Percentiles rank a stretch among this genome's conserved stretches.
phyloP scores from a whole-genome alignment of 2,888 invertebrate genomes.

The Amorpha juglandis region DNA sequence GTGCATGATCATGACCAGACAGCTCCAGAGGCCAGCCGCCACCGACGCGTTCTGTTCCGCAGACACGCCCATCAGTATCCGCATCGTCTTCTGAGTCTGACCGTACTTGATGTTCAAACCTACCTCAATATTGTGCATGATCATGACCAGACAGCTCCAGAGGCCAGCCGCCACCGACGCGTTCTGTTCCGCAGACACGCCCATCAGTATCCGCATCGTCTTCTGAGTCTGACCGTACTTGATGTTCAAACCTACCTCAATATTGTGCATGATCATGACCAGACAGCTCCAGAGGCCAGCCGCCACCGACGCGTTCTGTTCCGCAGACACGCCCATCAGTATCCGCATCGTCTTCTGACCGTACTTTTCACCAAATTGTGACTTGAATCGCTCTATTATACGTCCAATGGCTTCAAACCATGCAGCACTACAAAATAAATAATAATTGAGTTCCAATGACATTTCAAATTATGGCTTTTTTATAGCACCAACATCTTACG shows the following conservation, averaged over 20 bases:
- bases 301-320: constrained; percentile 52
- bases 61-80: too few relatives aligned
- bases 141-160: too few relatives aligned
- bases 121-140: too few relatives aligned
- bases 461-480: too few relatives aligned
- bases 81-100: too few relatives aligned
- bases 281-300: constrained; percentile 90
- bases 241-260: constrained; percentile 34
- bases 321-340: constrained; percentile 38
- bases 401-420: constrained; percentile 88
- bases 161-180: constrained; percentile 61
- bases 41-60: too few relatives aligned
- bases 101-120: too few relatives aligned
- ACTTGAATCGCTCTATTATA: constrained; percentile 83
- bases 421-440: constrained; percentile 72
- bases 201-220: constrained; percentile 59
- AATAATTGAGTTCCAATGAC: too few relatives aligned
- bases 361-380: constrained; percentile 77
- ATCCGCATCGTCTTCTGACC: constrained; percentile 78
- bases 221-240: constrained; percentile 83
- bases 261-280: constrained; percentile 62
- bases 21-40: too few relatives aligned
- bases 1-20: too few relatives aligned
- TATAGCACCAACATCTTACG: too few relatives aligned
- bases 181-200: constrained; percentile 34